phyloP scores from a whole-genome alignment of 37 sponge, comb jelly and placozoan species.

The Halisarca cf. caerulea region DNA sequence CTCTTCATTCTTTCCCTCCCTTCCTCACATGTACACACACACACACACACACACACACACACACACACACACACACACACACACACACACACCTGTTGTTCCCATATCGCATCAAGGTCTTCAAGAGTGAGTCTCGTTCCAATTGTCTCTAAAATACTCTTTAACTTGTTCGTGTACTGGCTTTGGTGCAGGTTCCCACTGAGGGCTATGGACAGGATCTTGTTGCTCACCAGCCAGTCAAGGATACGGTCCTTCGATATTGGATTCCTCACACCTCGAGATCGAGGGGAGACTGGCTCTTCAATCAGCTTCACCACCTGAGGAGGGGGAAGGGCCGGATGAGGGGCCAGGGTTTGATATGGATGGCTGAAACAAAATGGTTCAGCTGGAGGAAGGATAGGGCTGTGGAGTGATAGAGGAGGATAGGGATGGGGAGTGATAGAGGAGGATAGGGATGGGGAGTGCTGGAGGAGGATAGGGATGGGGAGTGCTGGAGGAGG shows the following conservation, averaged over 20 bases:
- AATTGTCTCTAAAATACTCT: constrained; percentile 88
- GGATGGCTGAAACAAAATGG: too few relatives aligned
- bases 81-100: constrained; percentile 68
- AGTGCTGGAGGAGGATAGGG: too few relatives aligned
- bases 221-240: constrained; percentile 78
- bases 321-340: not conserved
- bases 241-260: constrained; percentile 63
- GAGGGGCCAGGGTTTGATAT: too few relatives aligned
- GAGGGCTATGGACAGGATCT: constrained; percentile 87
- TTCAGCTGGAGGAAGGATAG: too few relatives aligned
- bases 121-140: constrained; percentile 80
- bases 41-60: not conserved
- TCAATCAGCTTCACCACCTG: constrained; percentile 76
- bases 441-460: too few relatives aligned
- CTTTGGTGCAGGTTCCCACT: constrained; percentile 94
- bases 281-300: constrained; percentile 53
- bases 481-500: too few relatives aligned
- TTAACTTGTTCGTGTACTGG: constrained; percentile 93
- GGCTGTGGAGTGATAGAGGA: too few relatives aligned
- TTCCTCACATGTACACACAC: too few relatives aligned
- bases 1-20: too few relatives aligned
- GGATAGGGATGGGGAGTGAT: too few relatives aligned
- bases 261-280: constrained; percentile 62
- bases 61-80: not conserved
- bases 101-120: constrained; percentile 83